Evolutionary conservation across 2,113 vertebrate species (phyloP), one percentile per base, ranked within the genome.

Genomic region (Vombatus ursinus): DNA sequence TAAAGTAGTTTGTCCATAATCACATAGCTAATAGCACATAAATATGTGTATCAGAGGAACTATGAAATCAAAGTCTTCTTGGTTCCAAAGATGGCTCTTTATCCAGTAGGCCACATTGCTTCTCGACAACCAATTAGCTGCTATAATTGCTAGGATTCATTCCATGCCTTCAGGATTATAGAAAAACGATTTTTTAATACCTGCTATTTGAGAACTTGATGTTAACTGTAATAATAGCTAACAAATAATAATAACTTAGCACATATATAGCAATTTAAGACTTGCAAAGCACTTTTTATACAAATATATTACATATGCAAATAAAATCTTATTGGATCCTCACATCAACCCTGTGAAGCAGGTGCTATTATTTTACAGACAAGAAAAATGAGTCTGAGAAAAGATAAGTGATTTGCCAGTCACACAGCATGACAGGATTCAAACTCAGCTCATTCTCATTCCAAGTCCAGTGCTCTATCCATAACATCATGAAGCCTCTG

Each of bases 61-160:
- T 84, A 44, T 44, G 68, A 84, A 84, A 84, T 44, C n/a, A 19
- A 44, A 44, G 68, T 84, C n/a, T 84, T 84, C n/a, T 22, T 84
- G n/a, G 6, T 84, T 84, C 68, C n/a, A 44, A 84, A 19, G 19
- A 84, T 44, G 68, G n/a, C 16, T 84, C 68, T 84, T 84, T 84
- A 84, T 84, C 68, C 61, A 68, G 31, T 68, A 68, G 12, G 61
- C 16, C 19, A 44, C n/a, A 44, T 84, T 84, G 44, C 19, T 96
- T 93, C 94, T 91, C 52, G 94, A 95, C 94, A 47, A 51, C n/a
- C 94, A 49, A 25, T 8, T 92, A 93, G 44, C 37, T n/a, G 89
- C 48, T 68, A 28, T 93, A 96, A 92, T 89, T 97, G 94, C 49
- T 52, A 94, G 61, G 91, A 95, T 54, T 95, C 8, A 91, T 92